Evolutionary conservation across 1,140 invertebrate genomes (phyloP).

Genomic region (Amphibalanus amphitrite): DNA sequence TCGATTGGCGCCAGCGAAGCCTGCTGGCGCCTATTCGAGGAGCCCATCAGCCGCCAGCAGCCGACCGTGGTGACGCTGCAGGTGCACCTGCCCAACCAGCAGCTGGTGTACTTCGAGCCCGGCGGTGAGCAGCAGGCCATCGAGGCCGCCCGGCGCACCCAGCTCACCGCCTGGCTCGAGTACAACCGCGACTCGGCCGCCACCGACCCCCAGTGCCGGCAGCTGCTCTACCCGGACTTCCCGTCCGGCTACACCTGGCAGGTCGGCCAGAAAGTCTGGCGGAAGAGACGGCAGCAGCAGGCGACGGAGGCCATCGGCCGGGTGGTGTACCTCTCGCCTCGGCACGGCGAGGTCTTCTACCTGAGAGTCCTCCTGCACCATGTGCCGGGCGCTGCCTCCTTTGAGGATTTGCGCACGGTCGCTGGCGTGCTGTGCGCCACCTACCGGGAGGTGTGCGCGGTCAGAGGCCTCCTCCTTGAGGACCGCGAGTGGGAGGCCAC

Average conservation of each 20-base stretch:
- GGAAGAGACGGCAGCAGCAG: no score
- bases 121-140: neutral
- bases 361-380: no score
- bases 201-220: neutral
- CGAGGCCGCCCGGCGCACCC: neutral
- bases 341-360: no score
- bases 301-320: no score
- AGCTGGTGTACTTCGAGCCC: neutral
- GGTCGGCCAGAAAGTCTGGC: neutral
- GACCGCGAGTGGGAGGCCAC: neutral
- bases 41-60: neutral
- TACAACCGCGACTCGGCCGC: neutral
- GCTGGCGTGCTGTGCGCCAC: neutral
- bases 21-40: no score
- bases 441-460: neutral
- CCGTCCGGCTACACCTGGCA: neutral
- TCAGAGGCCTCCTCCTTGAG: neutral
- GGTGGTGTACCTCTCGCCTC: no score
- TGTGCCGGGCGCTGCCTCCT: neutral
- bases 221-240: neutral
- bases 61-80: neutral
- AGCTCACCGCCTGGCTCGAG: neutral
- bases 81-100: neutral
- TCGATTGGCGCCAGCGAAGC: no score
- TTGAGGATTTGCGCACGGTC: neutral